These are phyloP conservation scores for Hiodon tergisus DNA, from an alignment of 2,113 vertebrate species.

Conservation along the genomic window DNA sequence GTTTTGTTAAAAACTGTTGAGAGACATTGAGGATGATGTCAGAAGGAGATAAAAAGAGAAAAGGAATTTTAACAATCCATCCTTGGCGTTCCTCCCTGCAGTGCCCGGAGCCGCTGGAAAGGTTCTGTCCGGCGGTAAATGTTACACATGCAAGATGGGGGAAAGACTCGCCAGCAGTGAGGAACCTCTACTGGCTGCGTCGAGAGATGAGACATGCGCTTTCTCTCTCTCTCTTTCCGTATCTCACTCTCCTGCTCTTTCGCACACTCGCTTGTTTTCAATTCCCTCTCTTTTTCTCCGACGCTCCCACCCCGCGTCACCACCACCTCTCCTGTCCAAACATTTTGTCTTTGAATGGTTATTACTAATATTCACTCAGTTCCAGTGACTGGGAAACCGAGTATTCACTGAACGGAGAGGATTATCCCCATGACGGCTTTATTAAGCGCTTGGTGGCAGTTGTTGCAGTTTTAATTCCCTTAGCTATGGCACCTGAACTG, in stretches of 20 bases:
- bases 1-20: constrained; percentile 77
- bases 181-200: constrained; percentile 66
- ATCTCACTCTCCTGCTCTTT: constrained; percentile 31
- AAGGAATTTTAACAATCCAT: constrained; percentile 65
- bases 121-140: constrained; percentile 67
- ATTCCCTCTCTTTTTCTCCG: constrained; percentile 29
- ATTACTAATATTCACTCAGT: not conserved
- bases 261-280: not conserved
- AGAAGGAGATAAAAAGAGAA: constrained; percentile 38
- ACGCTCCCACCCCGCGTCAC: constrained; percentile 51
- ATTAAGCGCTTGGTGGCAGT: not conserved
- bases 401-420: not conserved
- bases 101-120: constrained; percentile 79
- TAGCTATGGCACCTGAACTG: not conserved
- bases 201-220: constrained; percentile 78
- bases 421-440: not conserved
- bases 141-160: constrained; percentile 80
- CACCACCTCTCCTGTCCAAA: not conserved
- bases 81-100: constrained; percentile 73
- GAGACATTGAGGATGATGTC: constrained; percentile 77
- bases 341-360: not conserved
- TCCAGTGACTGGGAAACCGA: constrained; percentile 10
- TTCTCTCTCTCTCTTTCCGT: constrained; percentile 44
- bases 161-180: constrained; percentile 70
- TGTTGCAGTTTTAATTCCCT: constrained; percentile 2